These are phyloP conservation scores for Ariopsis seemanni DNA, from an alignment of 2,113 vertebrate species.

Conservation along the genomic window DNA sequence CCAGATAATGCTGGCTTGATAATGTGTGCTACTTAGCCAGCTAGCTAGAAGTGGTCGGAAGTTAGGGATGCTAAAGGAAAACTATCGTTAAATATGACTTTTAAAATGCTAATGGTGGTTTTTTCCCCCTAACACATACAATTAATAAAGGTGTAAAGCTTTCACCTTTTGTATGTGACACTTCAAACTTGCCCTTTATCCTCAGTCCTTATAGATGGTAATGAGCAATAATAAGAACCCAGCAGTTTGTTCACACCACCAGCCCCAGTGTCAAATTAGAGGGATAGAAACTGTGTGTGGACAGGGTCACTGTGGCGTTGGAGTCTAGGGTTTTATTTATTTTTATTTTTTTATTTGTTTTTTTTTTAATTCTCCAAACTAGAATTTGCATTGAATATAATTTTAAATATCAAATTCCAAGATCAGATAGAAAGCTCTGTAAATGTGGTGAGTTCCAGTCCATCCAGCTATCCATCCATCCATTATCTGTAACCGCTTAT, in stretches of 20 bases:
- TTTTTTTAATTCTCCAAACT: too few species aligned
- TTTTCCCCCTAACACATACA: too few species aligned
- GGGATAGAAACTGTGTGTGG: too few species aligned
- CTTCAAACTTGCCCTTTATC: background rate
- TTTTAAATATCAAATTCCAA: background rate
- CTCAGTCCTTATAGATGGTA: background rate
- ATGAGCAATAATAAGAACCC: background rate
- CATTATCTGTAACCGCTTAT: too few species aligned
- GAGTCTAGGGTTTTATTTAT: too few species aligned
- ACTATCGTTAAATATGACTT: background rate
- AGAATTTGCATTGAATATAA: background rate
- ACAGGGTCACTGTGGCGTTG: too few species aligned
- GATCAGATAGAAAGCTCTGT: background rate
- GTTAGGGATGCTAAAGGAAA: background rate
- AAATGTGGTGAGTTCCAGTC: too few species aligned
- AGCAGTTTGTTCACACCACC: background rate
- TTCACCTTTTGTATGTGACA: background rate
- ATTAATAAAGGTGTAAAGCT: background rate
- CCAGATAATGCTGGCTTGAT: background rate
- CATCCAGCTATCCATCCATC: too few species aligned
- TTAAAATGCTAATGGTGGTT: too few species aligned
- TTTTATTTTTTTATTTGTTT: too few species aligned
- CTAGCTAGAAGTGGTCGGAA: background rate
- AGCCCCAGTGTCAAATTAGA: background rate
- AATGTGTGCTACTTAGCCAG: background rate